Conservation (phyloP, 2,888 invertebrate species). For the Galeruca laticollis region DNA sequence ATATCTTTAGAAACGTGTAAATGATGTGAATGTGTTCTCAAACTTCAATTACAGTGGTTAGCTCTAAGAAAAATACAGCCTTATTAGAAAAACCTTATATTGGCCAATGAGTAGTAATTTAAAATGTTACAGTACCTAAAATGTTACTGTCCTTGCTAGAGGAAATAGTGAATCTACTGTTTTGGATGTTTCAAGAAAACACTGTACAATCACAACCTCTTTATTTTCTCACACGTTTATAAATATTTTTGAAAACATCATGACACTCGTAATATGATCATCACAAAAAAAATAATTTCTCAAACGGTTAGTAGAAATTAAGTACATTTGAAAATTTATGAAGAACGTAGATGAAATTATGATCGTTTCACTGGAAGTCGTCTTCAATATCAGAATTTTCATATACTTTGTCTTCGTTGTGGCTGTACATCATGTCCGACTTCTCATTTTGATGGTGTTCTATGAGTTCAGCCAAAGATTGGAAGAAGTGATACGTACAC, state of each 20-base stretch:
- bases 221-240: too few species aligned
- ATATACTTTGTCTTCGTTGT: constrained; percentile 50
- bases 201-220: too few species aligned
- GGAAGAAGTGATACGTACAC: constrained; percentile 70
- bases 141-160: too few species aligned
- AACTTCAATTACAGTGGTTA: too few species aligned
- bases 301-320: not conserved
- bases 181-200: too few species aligned
- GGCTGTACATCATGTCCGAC: constrained; percentile 40
- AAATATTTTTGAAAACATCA: not conserved
- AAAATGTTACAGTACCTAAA: too few species aligned
- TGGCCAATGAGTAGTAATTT: too few species aligned
- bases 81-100: too few species aligned
- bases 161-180: too few species aligned
- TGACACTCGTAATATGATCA: not conserved
- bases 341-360: not conserved
- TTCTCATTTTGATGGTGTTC: constrained; percentile 65
- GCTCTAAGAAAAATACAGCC: too few species aligned
- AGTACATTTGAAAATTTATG: not conserved
- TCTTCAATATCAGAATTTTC: constrained; percentile 44
- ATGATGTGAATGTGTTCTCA: too few species aligned
- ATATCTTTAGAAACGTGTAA: too few species aligned
- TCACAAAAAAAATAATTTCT: not conserved
- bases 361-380: constrained; percentile 37
- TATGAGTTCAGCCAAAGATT: constrained; percentile 68